Base-by-base conservation (phyloP, 2,888 invertebrate species). In the Gibbula magus region DNA sequence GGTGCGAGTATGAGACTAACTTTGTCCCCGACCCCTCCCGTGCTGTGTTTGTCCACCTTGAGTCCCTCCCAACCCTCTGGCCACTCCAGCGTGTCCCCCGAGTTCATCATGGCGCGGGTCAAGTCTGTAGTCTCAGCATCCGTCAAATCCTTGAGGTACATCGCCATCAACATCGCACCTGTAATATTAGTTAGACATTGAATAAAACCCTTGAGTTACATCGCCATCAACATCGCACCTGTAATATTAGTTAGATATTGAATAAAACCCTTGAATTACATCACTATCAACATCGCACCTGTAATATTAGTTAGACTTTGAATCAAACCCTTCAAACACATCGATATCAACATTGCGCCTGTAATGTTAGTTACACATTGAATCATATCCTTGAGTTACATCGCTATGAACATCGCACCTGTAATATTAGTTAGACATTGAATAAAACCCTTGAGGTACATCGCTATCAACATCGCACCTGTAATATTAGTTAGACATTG, bases 21-120 rank as follows among this genome's bases (percentile, higher is more conserved):
- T 89, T 95, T 94, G 87, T 95, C 94, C 0, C 94, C 94, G 1
- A 94, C 94, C 1, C 94, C 94, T 0, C 94, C 94, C 4, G 94
- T 94, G 87, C 94, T 94, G 89, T 94, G 94, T 88, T 94, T 94
- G 88, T 94, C 94, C n/a, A 94, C 94, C n/a, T 94, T 87, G 0
- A 76, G 77, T 7, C 89, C 89, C 10, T 82, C 83, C 90, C 91
- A 91, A n/a, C 88, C 85, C 0, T 83, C 78, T 0, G 92, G 91
- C 92, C 92, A 92, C 3, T n/a, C 67, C 35, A 92, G 87, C 8
- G 85, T 79, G 2, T 89, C 88, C 82, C 94, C 94, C 5, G 94
- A 94, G 18, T 91, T 85, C 22, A 92, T 91, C 93, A 94, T 94
- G 18, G 92, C 89, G 22, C 88, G 86, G 0, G 94, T 94, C 56